phyloP scores from a whole-genome alignment of 2,888 invertebrate genomes.

The Bursaphelenchus okinawaensis region DNA sequence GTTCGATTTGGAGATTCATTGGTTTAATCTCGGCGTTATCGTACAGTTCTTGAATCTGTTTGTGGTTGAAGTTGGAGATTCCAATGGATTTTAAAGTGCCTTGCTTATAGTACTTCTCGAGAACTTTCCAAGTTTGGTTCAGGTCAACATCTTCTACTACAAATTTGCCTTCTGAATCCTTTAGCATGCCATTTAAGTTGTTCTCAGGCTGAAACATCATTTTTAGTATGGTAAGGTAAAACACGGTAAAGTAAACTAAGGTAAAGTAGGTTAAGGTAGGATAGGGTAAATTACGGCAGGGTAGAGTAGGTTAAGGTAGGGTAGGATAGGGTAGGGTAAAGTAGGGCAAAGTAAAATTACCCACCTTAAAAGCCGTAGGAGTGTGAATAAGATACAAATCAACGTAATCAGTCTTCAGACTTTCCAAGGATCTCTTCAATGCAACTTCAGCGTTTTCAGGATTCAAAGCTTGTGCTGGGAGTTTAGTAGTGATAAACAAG shows the following conservation, averaged over 20 bases:
- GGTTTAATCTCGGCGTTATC: constrained; percentile 45
- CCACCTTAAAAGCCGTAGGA: constrained; percentile 17
- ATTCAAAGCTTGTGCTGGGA: constrained; percentile 18
- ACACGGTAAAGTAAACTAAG: too few relatives aligned
- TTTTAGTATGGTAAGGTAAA: too few relatives aligned
- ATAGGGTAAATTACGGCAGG: too few relatives aligned
- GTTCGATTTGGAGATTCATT: constrained; percentile 65
- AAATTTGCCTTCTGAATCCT: neutral
- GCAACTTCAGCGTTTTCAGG: constrained; percentile 32
- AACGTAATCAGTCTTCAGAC: constrained; percentile 35
- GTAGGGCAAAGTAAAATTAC: too few relatives aligned
- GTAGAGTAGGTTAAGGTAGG: too few relatives aligned
- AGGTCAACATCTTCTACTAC: constrained; percentile 17
- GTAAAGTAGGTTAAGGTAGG: too few relatives aligned
- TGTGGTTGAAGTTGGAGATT: constrained; percentile 42
- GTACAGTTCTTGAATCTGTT: constrained; percentile 41
- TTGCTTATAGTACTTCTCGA: constrained; percentile 34
- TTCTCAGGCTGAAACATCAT: neutral
- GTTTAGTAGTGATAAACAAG: constrained; percentile 48
- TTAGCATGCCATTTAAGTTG: neutral
- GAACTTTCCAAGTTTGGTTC: constrained; percentile 37
- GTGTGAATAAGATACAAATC: constrained; percentile 44
- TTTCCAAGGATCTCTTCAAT: constrained; percentile 34
- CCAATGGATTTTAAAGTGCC: constrained; percentile 36
- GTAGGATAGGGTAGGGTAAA: too few relatives aligned